Conservation (phyloP, 2,113 vertebrate genomes). For the Dissostichus mawsoni region DNA sequence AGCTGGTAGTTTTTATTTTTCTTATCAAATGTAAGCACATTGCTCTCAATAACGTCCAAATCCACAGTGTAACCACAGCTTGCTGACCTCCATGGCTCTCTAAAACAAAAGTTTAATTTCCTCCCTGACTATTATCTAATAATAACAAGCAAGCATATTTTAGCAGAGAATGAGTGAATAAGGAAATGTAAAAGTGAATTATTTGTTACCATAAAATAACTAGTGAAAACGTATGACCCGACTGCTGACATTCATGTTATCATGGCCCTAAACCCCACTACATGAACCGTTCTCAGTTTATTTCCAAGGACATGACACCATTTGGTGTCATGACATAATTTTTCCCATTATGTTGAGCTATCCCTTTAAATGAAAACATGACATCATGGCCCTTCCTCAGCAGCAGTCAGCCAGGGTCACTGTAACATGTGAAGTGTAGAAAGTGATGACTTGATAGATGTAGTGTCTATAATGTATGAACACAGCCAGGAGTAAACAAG, state of each 20-base stretch:
- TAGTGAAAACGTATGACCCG: too few species aligned
- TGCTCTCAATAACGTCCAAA: not conserved
- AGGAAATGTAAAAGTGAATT: not conserved
- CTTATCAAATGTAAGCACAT: not conserved
- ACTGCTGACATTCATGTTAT: too few species aligned
- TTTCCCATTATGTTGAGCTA: not conserved
- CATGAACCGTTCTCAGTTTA: too few species aligned
- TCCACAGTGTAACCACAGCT: not conserved
- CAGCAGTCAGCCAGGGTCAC: not conserved
- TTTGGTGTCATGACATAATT: too few species aligned
- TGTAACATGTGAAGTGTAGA: constrained; percentile 41
- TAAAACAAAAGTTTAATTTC: not conserved
- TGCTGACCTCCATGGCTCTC: not conserved
- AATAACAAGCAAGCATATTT: not conserved
- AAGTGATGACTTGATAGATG: constrained; percentile 46
- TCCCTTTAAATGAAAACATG: not conserved
- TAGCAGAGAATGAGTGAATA: not conserved
- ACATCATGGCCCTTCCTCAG: not conserved
- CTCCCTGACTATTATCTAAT: not conserved
- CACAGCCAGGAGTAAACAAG: constrained; percentile 22
- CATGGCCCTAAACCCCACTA: too few species aligned
- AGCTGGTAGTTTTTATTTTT: not conserved
- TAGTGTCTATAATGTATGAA: constrained; percentile 50
- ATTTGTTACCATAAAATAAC: too few species aligned
- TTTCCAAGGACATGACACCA: too few species aligned